Conservation (phyloP, 2,888 invertebrate species). For the Tenthredo mesomela region DNA sequence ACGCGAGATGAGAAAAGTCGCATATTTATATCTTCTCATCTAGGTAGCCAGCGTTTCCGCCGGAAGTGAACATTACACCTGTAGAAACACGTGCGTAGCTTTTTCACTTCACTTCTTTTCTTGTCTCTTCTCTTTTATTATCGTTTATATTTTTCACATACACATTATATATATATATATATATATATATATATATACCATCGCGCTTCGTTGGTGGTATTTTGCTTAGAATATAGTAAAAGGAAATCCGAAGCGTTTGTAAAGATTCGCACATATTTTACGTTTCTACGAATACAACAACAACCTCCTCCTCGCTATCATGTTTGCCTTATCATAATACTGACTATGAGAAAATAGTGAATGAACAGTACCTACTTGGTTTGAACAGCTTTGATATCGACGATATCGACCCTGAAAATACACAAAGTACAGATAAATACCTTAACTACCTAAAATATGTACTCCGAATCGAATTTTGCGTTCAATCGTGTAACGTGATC, state of each 20-base stretch:
- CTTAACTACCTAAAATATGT: neutral
- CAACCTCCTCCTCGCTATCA: constrained; percentile 1
- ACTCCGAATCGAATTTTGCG: neutral
- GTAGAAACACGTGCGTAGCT: constrained; percentile 49
- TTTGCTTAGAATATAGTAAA: constrained; percentile 44
- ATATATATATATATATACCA: neutral
- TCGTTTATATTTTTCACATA: neutral
- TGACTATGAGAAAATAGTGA: neutral
- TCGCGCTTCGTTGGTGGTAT: neutral
- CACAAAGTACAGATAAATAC: neutral
- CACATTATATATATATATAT: too few species aligned
- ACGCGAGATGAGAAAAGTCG: constrained; percentile 24
- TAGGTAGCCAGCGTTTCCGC: constrained; percentile 54
- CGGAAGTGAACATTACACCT: constrained; percentile 61
- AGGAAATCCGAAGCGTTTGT: constrained; percentile 36
- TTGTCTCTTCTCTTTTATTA: neutral
- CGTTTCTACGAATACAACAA: constrained; percentile 20
- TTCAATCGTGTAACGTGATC: neutral
- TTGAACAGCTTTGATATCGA: neutral
- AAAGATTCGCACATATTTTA: constrained; percentile 29
- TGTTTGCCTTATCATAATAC: constrained; percentile 1
- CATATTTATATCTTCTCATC: constrained; percentile 38
- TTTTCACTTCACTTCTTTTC: neutral
- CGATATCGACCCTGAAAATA: constrained; percentile 15
- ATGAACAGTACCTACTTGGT: neutral